Base-by-base conservation (phyloP, 2,797 vertebrate species). In the Hydrophis major region DNA sequence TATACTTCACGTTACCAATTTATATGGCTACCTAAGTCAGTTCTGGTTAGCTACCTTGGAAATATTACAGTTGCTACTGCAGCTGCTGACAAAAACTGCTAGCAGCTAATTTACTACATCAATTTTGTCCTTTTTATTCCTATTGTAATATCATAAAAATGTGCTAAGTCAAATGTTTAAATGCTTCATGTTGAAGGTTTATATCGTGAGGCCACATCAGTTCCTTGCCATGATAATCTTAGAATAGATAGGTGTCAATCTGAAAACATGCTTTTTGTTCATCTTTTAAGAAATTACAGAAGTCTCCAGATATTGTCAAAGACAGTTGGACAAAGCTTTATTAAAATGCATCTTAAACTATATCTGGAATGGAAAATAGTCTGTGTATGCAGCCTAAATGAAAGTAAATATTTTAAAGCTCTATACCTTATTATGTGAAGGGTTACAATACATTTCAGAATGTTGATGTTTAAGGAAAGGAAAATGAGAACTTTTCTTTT, bases 391-490 rank as follows among this genome's bases (percentile, higher is more conserved):
- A 50, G 28, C 16, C 53, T 53, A 61, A 87, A 83, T 27, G 56
- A 66, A 25, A 91, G 11, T 56, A 87, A 66, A 88, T 66, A 83
- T 93, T 87, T 32, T 50, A 74, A 53, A 74, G 55, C 32, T 61
- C 22, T 88, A 47, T 47, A 61, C 14, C 28, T 88, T 83, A 91
- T 83, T 61, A 78, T 10, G 2, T 27, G 47, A 56, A 88, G 60
- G 14, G 11, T 55, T 83, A 42, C 20, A 28, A 60, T 61, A 42
- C 1, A 2, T 42, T 78, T 83, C n/a, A 42, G 32, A 42, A 27
- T 61, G n/a, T 83, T 63, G 86, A 83, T 88, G 88, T 91, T 93
- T 86, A 61, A 53, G 78, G 66, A 83, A 91, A 91, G 83, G 42
- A 47, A 88, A 93, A 88, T 78, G 20, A 60, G 53, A 16, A 10